These are phyloP conservation scores for Thamnaconus septentrionalis DNA, from an alignment of 2,113 vertebrate species.

Conservation along the genomic window DNA sequence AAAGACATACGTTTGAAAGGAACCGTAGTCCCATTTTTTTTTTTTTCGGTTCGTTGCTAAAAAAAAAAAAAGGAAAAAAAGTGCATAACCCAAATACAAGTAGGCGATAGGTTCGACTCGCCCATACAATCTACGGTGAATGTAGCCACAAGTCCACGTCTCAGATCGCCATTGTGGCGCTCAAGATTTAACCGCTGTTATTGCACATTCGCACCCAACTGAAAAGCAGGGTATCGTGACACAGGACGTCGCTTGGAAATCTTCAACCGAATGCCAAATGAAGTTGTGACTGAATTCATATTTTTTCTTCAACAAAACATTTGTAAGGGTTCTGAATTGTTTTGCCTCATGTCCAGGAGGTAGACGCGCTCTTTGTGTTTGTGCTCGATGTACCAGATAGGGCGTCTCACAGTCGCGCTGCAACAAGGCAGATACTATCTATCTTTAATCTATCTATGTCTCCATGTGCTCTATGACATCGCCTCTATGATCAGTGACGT, in stretches of 20 bases:
- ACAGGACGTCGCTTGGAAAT: conserved; percentile 27
- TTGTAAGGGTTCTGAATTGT: too few relatives aligned
- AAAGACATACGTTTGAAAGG: conserved; percentile 25
- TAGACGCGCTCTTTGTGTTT: too few relatives aligned
- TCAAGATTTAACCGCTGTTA: conserved; percentile 26
- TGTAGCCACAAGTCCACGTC: conserved; percentile 47
- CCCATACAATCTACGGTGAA: conserved; percentile 54
- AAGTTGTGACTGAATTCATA: conserved; percentile 4
- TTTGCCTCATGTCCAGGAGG: too few relatives aligned
- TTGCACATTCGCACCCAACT: conserved; percentile 26
- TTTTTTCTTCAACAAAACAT: neutral
- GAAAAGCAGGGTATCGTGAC: conserved; percentile 47
- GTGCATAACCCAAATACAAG: neutral
- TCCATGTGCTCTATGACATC: neutral
- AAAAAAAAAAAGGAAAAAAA: conserved; percentile 43
- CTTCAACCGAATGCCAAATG: conserved; percentile 63
- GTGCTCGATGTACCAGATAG: too few relatives aligned
- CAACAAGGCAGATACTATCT: neutral
- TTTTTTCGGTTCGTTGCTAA: conserved; percentile 63
- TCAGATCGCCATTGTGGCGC: conserved; percentile 23
- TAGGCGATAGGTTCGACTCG: conserved; percentile 1
- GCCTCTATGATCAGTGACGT: conserved; percentile 47
- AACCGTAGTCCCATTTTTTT: conserved; percentile 9
- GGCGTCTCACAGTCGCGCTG: neutral
- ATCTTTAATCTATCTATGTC: neutral